phyloP scores from a whole-genome alignment of 2,888 invertebrate genomes.

The Acrocyrtus sp. region DNA sequence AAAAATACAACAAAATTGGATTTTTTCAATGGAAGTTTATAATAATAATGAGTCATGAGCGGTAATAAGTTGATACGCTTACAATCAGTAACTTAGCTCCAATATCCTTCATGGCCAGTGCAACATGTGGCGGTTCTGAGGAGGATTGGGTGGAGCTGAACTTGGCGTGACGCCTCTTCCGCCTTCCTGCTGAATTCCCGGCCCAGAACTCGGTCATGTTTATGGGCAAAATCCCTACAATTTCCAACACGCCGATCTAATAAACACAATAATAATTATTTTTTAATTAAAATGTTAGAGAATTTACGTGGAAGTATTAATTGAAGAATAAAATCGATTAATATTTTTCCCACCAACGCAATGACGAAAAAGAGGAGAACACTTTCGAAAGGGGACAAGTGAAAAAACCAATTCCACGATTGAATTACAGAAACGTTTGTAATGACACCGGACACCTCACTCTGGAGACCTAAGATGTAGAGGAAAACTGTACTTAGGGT shows the following conservation, averaged over 20 bases:
- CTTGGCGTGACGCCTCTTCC: slow-evolving; percentile 1
- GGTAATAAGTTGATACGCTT: neutral
- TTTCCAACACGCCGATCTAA: slow-evolving; percentile 5
- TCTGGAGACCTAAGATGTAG: slow-evolving; percentile 11
- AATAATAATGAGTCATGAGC: neutral
- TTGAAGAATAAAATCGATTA: too few relatives aligned
- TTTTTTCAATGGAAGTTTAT: too few relatives aligned
- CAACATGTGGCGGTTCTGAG: slow-evolving; percentile 16
- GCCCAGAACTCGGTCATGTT: slow-evolving; percentile 27
- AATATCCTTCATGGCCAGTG: slow-evolving; percentile 12
- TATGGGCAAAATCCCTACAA: slow-evolving; percentile 27
- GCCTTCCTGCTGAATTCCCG: slow-evolving; percentile 1
- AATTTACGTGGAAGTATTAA: too few relatives aligned
- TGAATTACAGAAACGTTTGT: slow-evolving; percentile 39
- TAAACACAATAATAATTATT: too few relatives aligned
- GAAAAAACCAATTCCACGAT: slow-evolving; percentile 37
- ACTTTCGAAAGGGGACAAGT: slow-evolving; percentile 31
- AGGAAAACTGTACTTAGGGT: slow-evolving; percentile 13
- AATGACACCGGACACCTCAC: slow-evolving; percentile 3
- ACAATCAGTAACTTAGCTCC: slow-evolving; percentile 19
- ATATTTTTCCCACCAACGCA: slow-evolving; percentile 15
- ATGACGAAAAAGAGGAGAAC: slow-evolving; percentile 18
- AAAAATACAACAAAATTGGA: too few relatives aligned
- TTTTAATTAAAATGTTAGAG: too few relatives aligned
- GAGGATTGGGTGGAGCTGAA: neutral